Conservation (phyloP, 2,888 invertebrate genomes). For the Coelopa pilipes region DNA sequence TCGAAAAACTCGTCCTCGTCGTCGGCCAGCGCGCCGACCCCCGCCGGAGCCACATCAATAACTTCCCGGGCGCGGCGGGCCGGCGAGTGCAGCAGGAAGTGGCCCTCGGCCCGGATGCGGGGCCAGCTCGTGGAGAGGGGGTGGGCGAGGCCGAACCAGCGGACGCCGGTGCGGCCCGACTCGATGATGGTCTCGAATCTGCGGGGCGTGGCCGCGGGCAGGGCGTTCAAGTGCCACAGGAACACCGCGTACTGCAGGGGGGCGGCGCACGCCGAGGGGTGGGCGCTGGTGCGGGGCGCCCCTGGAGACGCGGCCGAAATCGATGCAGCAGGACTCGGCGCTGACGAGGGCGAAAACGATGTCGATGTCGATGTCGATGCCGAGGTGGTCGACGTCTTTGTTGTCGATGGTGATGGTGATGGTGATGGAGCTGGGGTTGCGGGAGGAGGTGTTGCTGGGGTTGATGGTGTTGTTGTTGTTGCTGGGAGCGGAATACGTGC, state of each 20-base stretch:
- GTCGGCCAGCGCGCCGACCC: conserved; percentile 36
- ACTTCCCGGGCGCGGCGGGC: conserved; percentile 35
- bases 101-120: conserved; percentile 53
- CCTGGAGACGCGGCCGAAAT: not conserved
- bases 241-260: conserved; percentile 57
- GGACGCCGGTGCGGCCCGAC: conserved; percentile 54
- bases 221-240: conserved; percentile 56
- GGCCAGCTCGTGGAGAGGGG: conserved; percentile 57
- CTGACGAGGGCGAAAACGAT: too few species aligned
- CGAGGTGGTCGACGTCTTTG: too few species aligned
- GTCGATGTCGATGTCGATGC: too few species aligned
- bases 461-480: conserved; percentile 8
- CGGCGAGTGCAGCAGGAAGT: conserved; percentile 51
- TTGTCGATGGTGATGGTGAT: not conserved
- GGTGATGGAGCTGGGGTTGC: not conserved
- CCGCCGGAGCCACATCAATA: conserved; percentile 22
- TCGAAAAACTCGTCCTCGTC: conserved; percentile 51
- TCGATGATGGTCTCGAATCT: conserved; percentile 60
- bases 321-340: not conserved
- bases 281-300: not conserved
- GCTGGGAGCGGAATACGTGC: conserved; percentile 24
- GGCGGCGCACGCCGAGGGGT: not conserved
- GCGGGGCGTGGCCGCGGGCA: conserved; percentile 44
- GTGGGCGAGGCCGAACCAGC: conserved; percentile 61
- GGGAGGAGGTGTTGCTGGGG: not conserved